Base-by-base conservation (phyloP, 37 sponge, comb jelly and placozoan genomes). In the Ephydatia muelleri region DNA sequence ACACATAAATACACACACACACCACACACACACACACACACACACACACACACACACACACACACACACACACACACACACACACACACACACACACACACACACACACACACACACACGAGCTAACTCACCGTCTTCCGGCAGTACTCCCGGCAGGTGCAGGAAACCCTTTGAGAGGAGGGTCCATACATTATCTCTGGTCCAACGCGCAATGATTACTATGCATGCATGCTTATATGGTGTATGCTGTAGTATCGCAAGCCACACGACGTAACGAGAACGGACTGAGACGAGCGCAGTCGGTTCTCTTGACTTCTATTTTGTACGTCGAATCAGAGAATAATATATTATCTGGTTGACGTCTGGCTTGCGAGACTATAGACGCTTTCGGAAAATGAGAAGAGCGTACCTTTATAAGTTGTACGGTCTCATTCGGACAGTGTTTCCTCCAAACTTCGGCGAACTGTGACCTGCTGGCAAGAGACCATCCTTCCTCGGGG, bases 361-460 rank as follows among this genome's bases (percentile, higher is more conserved):
- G 8, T 29, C 32, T 75, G 32, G 28, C 28, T 71, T 25, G 19
- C 28, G 19, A 25, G 19, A 26, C 28, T 71, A 12, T 71, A 12
- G 13, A 22, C 14, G 66, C 14, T 65, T 21, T 21, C 66, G 21
- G 21, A 14, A 14, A 65, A 14, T 21, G 19, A 30, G 29, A 69
- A 30, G 70, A 69, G 26, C 38, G 35, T 70, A 88, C 89, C 80
- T 89, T 89, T 29, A 89, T 75, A 37, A 89, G 80, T 29, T 89
- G 80, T 0, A 84, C 81, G n/a, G 90, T 81, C 35, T 80, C 73
- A 64, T 75, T 39, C 2, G 66, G 66, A 8, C 85, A 85, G 2
- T 25, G 11, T 49, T 89, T 89, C 75, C 85, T 85, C 90, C 90
- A 89, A 2, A 89, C 37, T 28, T 89, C 90, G 25, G 47, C 19